Percentiles rank a stretch among this genome's conserved stretches.
Conservation (phyloP, 2,113 vertebrate species). For the Psittacara wagleri region DNA sequence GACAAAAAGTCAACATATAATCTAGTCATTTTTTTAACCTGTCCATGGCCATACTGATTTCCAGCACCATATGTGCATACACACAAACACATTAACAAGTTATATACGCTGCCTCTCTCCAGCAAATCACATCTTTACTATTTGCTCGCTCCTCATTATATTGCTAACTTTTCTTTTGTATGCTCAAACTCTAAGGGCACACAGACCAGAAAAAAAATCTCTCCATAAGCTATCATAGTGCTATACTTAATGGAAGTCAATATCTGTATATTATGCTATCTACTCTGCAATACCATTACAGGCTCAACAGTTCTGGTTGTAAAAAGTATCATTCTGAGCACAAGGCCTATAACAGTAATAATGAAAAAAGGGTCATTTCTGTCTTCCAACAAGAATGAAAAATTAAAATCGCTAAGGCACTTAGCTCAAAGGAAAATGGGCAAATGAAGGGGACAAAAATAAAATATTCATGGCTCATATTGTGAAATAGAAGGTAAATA, state of each 20-base stretch:
- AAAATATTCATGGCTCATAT: conserved; percentile 71
- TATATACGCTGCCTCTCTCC: background rate
- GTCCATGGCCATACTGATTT: background rate
- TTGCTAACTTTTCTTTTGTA: conserved; percentile 42
- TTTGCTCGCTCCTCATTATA: background rate
- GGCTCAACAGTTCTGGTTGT: conserved; percentile 58
- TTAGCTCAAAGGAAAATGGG: conserved; percentile 77
- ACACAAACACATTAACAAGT: background rate
- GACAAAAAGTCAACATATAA: conserved; percentile 27
- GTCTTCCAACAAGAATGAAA: conserved; percentile 72
- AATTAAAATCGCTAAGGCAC: conserved; percentile 75
- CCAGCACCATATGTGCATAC: background rate
- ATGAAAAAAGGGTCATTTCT: conserved; percentile 71
- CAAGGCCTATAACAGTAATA: conserved; percentile 61
- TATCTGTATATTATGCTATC: conserved; percentile 70
- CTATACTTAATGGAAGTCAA: conserved; percentile 68
- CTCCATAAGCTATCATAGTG: conserved; percentile 39
- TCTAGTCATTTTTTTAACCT: background rate
- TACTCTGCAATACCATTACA: conserved; percentile 73
- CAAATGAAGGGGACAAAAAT: conserved; percentile 78
- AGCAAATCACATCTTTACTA: background rate
- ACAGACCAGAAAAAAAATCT: conserved; percentile 37
- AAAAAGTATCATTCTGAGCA: conserved; percentile 69
- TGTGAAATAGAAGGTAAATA: conserved; percentile 77
- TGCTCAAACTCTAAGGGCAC: conserved; percentile 39